Evolutionary conservation across 1,140 invertebrate species (phyloP).

Genomic region (Diorhabda sublineata): DNA sequence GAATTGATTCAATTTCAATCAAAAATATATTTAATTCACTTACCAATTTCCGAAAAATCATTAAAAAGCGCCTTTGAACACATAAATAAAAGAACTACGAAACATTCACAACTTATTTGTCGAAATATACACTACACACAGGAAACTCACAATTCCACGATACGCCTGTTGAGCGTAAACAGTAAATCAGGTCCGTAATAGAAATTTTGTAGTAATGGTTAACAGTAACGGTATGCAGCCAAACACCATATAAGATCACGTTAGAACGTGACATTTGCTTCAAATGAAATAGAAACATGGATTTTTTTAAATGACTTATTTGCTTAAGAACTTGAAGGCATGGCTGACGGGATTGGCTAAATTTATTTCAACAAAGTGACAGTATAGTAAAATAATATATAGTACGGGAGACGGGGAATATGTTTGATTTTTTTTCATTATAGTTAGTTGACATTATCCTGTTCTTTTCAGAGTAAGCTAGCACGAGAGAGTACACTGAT

Average conservation of each 20-base stretch:
- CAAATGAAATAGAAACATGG: slow-evolving; percentile 5
- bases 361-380: not conserved
- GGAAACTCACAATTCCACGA: slow-evolving; percentile 36
- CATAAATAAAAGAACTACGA: slow-evolving; percentile 36
- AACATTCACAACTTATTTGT: slow-evolving; percentile 35
- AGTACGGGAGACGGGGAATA: too few species aligned
- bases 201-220: slow-evolving; percentile 16
- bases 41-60: slow-evolving; percentile 42
- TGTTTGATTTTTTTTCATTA: too few species aligned
- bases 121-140: slow-evolving; percentile 35
- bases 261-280: slow-evolving; percentile 12
- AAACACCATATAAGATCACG: slow-evolving; percentile 12
- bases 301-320: slow-evolving; percentile 6
- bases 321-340: slow-evolving; percentile 3
- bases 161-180: slow-evolving; percentile 43
- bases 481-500: too few species aligned
- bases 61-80: slow-evolving; percentile 40
- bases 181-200: slow-evolving; percentile 43
- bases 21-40: slow-evolving; percentile 17
- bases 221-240: slow-evolving; percentile 15
- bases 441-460: too few species aligned
- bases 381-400: too few species aligned
- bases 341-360: slow-evolving; percentile 3
- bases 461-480: too few species aligned
- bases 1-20: too few species aligned